Base-by-base conservation (phyloP, 1,140 invertebrate species). In the Trachymyrmex septentrionalis region DNA sequence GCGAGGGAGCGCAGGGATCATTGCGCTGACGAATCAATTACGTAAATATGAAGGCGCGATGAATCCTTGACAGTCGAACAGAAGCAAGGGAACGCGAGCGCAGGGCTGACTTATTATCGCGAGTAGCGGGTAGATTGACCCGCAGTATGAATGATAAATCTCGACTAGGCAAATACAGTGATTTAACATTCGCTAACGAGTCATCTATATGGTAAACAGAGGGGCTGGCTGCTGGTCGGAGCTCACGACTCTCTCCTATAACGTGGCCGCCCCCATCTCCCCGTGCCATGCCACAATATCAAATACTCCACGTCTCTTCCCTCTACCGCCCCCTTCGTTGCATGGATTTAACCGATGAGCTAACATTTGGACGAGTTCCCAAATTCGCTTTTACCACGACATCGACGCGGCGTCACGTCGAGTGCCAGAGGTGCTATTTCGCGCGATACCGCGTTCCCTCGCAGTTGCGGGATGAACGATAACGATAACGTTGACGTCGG, bases 131-230 rank as follows among this genome's bases (percentile, higher is more conserved):
- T 90, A 88, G 89, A 88, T 92, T 92, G 88, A 86, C 91, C 87
- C 86, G 86, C 88, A 86, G 88, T 92, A 92, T 92, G 92, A 93
- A 93, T 93, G 91, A 92, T 92, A 92, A 93, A 93, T 93, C 90
- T 87, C 90, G 72, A 92, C 92, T 93, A 92, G 88, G 92, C 91
- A 93, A 91, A 91, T 91, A 91, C 90, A 91, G 90, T 91, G 90
- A 91, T 91, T 91, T 91, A 91, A 91, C 90, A 91, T 91, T 91
- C 90, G 91, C 92, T 93, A 93, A 93, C 92, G 92, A 93, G 92
- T 93, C 92, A 93, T 93, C 92, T 93, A 93, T 93, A 93, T 93
- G 92, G 92, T 93, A 93, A 93, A 93, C 88, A 93, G 92, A 89
- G 88, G 86, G 89, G 87, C 76, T 81, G 81, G 72, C 86, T 88